Percentiles rank a stretch among this genome's conserved stretches.
Conservation (phyloP, 2,888 invertebrate species). For the Arge pagana region DNA sequence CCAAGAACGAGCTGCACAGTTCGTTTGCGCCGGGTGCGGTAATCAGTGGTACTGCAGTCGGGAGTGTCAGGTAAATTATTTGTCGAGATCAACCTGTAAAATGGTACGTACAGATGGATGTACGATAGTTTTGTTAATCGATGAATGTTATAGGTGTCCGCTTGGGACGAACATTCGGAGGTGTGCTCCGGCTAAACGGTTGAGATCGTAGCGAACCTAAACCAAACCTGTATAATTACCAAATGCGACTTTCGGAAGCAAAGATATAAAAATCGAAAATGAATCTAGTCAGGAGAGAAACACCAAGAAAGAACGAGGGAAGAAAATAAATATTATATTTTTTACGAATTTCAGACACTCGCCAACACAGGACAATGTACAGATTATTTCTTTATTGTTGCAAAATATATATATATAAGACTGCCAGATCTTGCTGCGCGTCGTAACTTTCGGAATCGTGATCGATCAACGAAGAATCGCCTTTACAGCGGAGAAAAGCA, state of each 20-base stretch:
- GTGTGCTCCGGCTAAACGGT: constrained; percentile 73
- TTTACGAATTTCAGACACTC: constrained; percentile 25
- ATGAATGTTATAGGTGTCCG: constrained; percentile 78
- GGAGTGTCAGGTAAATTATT: constrained; percentile 79
- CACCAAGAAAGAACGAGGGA: constrained; percentile 8
- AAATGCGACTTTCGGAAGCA: constrained; percentile 26
- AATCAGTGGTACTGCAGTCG: constrained; percentile 95
- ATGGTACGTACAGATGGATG: too few relatives aligned
- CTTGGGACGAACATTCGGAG: constrained; percentile 88
- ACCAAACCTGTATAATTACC: constrained; percentile 17
- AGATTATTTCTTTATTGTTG: constrained; percentile 12
- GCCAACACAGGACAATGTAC: background rate
- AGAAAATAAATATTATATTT: constrained; percentile 28
- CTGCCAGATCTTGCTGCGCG: too few relatives aligned
- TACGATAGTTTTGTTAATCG: constrained; percentile 13
- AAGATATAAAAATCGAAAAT: constrained; percentile 39
- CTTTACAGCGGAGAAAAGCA: too few relatives aligned
- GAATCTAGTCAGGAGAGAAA: constrained; percentile 54
- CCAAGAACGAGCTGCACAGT: constrained; percentile 78
- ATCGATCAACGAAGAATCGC: too few relatives aligned
- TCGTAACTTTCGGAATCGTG: too few relatives aligned
- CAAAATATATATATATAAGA: constrained; percentile 3
- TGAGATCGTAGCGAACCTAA: background rate
- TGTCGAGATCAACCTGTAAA: too few relatives aligned
- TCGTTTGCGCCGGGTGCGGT: constrained; percentile 87